Evolutionary conservation across 2,888 invertebrate genomes (phyloP).

Genomic region (Uropetala carovei): DNA sequence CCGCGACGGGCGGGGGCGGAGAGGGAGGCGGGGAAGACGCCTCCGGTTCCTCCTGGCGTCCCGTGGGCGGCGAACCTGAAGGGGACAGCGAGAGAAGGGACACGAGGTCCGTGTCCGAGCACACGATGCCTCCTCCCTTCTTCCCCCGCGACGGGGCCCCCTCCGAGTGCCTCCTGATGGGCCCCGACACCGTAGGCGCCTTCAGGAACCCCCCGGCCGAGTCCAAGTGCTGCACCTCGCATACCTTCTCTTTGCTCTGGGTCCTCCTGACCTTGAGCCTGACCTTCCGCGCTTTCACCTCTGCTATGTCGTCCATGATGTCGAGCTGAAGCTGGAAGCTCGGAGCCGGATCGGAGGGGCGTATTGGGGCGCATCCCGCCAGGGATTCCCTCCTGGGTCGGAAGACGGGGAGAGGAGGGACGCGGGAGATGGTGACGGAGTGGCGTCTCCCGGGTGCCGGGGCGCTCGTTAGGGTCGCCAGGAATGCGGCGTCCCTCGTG

Average conservation of each 20-base stretch:
- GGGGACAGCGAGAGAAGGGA: constrained; percentile 88
- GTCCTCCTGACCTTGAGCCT: constrained; percentile 92
- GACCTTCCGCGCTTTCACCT: constrained; percentile 83
- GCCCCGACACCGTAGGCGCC: constrained; percentile 67
- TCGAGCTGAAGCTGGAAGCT: constrained; percentile 90
- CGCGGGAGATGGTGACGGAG: constrained; percentile 90
- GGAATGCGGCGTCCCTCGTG: constrained; percentile 85
- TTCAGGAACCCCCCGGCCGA: constrained; percentile 73
- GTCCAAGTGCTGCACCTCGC: constrained; percentile 89
- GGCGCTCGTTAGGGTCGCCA: constrained; percentile 87
- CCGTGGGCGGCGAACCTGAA: constrained; percentile 74
- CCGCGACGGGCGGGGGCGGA: background rate
- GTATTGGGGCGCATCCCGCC: constrained; percentile 81
- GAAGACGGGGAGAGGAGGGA: constrained; percentile 85
- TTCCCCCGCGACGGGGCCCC: constrained; percentile 73
- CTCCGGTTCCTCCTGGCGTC: constrained; percentile 79
- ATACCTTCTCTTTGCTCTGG: constrained; percentile 82
- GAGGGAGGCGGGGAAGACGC: constrained; percentile 73
- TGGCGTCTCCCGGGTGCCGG: constrained; percentile 87
- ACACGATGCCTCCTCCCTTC: constrained; percentile 81
- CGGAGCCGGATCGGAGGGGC: constrained; percentile 74
- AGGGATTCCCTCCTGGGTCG: constrained; percentile 88
- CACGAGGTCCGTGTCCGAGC: constrained; percentile 88
- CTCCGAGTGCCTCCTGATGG: constrained; percentile 72
- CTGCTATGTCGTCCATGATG: constrained; percentile 92